A percentile compares a stretch with the other conserved stretches of the same genome.
These are phyloP conservation scores for Eurytoma californica DNA, from an alignment of 2,888 invertebrate genomes.

Conservation along the genomic window DNA sequence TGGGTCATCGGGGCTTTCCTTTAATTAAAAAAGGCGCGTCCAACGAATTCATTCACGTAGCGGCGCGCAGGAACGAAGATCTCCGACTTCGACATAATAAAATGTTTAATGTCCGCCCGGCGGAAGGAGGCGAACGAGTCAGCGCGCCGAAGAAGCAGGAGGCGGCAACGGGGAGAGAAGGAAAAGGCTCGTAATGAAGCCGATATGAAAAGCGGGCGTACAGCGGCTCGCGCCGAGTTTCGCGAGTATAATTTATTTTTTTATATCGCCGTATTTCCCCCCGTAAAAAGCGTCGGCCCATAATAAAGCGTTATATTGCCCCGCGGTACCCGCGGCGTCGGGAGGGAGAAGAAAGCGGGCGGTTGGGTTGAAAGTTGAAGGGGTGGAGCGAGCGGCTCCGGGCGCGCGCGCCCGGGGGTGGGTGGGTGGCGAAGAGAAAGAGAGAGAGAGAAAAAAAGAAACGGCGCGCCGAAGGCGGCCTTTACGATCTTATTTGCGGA, in stretches of 20 bases:
- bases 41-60: constrained; percentile 31
- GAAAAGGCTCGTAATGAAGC: constrained; percentile 59
- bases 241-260: constrained; percentile 65
- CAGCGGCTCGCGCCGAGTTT: constrained; percentile 45
- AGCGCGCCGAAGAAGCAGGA: constrained; percentile 30
- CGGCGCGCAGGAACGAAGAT: constrained; percentile 51
- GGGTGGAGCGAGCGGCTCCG: constrained; percentile 26
- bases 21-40: constrained; percentile 39
- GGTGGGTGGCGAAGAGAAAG: constrained; percentile 8
- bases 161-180: constrained; percentile 40
- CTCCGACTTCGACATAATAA: constrained; percentile 66
- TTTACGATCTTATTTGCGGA: constrained; percentile 74
- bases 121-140: constrained; percentile 32
- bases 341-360: not conserved
- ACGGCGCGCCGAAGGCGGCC: constrained; percentile 61
- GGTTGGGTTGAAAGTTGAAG: constrained; percentile 17
- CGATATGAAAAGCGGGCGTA: constrained; percentile 57
- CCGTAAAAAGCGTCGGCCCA: constrained; percentile 71
- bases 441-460: constrained; percentile 63
- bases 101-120: constrained; percentile 69
- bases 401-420: constrained; percentile 52
- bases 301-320: constrained; percentile 74
- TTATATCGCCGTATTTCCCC: constrained; percentile 67
- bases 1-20: constrained; percentile 24
- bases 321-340: not conserved